These are phyloP conservation scores for Bagarius yarrelli DNA, from an alignment of 2,113 vertebrate species.

Conservation along the genomic window DNA sequence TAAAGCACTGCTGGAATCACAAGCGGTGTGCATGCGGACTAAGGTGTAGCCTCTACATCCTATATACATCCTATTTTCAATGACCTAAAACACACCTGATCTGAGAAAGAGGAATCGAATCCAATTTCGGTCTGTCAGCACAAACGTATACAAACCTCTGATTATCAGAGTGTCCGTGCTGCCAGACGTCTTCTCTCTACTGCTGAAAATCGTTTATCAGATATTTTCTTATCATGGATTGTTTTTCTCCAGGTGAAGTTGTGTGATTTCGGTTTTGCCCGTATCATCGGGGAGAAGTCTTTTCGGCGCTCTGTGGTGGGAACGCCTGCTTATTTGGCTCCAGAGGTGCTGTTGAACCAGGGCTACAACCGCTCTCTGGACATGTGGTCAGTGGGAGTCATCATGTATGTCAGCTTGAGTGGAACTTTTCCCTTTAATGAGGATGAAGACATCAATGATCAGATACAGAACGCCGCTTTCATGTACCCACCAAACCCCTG, in stretches of 20 bases:
- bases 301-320: constrained; percentile 92
- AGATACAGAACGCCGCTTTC: constrained; percentile 91
- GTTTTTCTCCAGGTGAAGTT: constrained; percentile 78
- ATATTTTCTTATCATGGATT: neutral
- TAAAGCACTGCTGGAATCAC: no score
- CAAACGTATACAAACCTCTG: no score
- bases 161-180: no score
- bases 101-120: no score
- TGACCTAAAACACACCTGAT: no score
- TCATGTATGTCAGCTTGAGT: constrained; percentile 91
- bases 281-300: constrained; percentile 91
- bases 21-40: no score
- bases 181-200: no score
- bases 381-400: constrained; percentile 94
- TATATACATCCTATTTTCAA: no score
- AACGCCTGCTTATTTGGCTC: constrained; percentile 86
- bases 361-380: constrained; percentile 91
- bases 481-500: constrained; percentile 91
- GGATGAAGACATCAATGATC: constrained; percentile 90
- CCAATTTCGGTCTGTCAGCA: no score
- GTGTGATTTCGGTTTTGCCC: constrained; percentile 90
- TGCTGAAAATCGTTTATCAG: no score
- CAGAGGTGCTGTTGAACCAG: constrained; percentile 87
- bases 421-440: constrained; percentile 92
- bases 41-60: no score